Conservation (phyloP, 1,140 invertebrate species). For the Atta cephalotes region DNA sequence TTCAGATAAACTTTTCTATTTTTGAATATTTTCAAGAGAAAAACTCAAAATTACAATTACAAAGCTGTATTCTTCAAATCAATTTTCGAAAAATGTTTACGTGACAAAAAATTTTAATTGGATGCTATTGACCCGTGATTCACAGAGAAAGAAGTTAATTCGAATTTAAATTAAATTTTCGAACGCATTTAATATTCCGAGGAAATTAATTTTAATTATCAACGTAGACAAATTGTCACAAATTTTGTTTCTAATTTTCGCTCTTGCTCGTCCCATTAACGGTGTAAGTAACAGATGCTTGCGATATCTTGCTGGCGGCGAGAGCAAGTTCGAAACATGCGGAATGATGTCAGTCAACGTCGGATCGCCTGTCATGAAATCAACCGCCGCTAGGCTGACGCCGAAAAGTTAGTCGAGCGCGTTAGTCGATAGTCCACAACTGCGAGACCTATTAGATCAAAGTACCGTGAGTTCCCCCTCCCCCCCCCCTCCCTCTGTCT, state of each 20-base stretch:
- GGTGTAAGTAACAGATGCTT: constrained; percentile 41
- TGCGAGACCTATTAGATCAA: constrained; percentile 66
- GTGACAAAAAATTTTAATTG: not conserved
- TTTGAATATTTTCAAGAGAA: not conserved
- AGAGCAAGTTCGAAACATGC: constrained; percentile 40
- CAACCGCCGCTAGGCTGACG: constrained; percentile 50
- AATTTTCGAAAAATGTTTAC: constrained; percentile 8
- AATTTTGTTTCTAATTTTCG: constrained; percentile 7
- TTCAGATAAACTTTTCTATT: not conserved
- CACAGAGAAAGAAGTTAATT: not conserved
- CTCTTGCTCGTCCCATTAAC: constrained; percentile 6
- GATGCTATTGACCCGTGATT: not conserved
- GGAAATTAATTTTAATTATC: not conserved
- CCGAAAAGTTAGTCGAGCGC: constrained; percentile 64
- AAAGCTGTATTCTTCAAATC: not conserved
- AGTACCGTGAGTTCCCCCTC: constrained; percentile 12
- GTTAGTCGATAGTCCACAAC: constrained; percentile 67
- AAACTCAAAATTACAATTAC: not conserved
- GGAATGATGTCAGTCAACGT: constrained; percentile 52
- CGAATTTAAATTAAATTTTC: constrained; percentile 7
- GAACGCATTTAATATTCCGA: not conserved
- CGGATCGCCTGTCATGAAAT: constrained; percentile 50
- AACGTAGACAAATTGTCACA: not conserved
- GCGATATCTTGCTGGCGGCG: constrained; percentile 25
- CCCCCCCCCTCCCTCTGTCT: not conserved